Evolutionary conservation across 2,888 invertebrate genomes (phyloP), one percentile per base, ranked within the genome.

Genomic region (Scaptomyza parva): DNA sequence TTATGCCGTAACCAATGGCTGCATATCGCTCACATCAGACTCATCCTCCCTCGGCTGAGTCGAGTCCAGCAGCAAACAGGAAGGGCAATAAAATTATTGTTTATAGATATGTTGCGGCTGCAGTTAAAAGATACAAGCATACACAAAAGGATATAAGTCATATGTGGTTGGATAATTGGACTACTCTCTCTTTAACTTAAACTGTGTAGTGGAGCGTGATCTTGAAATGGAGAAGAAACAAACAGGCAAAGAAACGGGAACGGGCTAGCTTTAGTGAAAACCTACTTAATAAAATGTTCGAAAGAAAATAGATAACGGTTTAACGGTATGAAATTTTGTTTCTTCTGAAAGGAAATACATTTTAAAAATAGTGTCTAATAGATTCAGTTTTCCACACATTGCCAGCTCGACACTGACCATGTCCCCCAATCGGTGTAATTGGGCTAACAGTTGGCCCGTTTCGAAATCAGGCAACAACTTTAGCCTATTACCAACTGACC

Each of bases 1-100:
- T 89, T 89, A 89, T 89, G 89, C 88, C 89, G 89, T 88, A 79
- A 74, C 89, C 89, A 89, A 89, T 89, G 78, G 83, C 78, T 88
- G 85, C 86, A 86, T 83, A 89, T 78, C 79, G 86, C 77, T 86
- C 80, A 76, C 73, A 83, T 86, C 78, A 14, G 44, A 26, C 68
- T 68, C 51, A 45, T 51, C 33, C 51, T 28, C 44, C 2, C 37
- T 17, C 5, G 39, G 8, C 43, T 47, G 20, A 2, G 26, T 33
- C 7, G 8, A 14, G 35, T 14, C 35, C n/a, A n/a, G 14, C n/a
- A n/a, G 14, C 8, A 1, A 35, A 35, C 35, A 35, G 43, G 54
- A 22, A 43, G 35, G 54, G 72, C 68, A 81, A 83, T 83, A 83
- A 83, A 86, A 78, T 81, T 86, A 83, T 86, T 78, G 83, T 81